Base-by-base conservation (phyloP, 2,888 invertebrate species). In the Dinocampus coccinellae region DNA sequence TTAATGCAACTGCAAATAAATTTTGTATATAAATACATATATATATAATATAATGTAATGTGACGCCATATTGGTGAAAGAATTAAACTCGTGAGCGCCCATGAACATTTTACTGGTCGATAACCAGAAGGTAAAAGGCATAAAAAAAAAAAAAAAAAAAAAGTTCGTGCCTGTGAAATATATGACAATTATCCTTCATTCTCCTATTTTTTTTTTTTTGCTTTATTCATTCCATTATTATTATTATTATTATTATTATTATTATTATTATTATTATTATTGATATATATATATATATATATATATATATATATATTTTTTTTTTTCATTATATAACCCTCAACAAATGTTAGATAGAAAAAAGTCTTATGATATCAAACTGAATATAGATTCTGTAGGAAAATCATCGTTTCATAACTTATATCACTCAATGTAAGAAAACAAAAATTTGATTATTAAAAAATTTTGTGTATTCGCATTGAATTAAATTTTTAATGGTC, bases 51-150 rank as follows among this genome's bases (percentile, higher is more conserved):
- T 1, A n/a, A 3, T n/a, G 16, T 16, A 16, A 47, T 47, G 16
- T n/a, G 16, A 20, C 47, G 24, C 22, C 22, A 26, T 24, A 26
- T 66, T 66, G 24, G 22, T 11, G 33, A 47, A 16, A 16, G 22
- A 39, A 63, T 24, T 53, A 61, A n/a, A 47, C 22, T 34, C 39
- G 11, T 47, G 16, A 24, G 22, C 42, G 63, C 55, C 58, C 63
- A 57, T 69, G 63, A 69, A 62, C 61, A 39, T 33, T 33, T 42
- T 26, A 42, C 62, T 39, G 63, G 42, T 70, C 70, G 57, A 70
- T 70, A 70, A 42, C n/a, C 63, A 47, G 64, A 70, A 63, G 57
- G 63, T 70, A 22, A 70, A 63, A 36, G 58, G 58, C 52, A 57
- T 60, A n/a, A 57, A 16, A 24, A 57, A 26, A 26, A 33, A 60